Evolutionary conservation across 1,140 invertebrate species (phyloP), one percentile per base, ranked within the genome.

Genomic region (Drosophila chauvacae): DNA sequence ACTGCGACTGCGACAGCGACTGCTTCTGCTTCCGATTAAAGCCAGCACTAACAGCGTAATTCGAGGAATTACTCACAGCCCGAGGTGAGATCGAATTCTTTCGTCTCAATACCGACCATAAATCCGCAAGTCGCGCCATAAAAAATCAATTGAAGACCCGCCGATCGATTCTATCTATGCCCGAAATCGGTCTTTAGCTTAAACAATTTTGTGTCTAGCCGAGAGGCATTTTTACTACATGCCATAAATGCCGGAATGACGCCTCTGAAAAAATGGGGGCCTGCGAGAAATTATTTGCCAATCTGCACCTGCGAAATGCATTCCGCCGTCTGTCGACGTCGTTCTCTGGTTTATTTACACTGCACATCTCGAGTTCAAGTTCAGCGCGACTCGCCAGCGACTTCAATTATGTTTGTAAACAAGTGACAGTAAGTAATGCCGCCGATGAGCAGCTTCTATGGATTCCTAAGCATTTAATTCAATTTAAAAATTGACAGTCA

Each of bases 221-320:
- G 69, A 58, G 53, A 69, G 70, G 50, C 53, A 73, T 74, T 81
- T 69, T 58, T 50, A 51, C 78, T 39, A 63, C 75, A 79, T 63
- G 70, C 82, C 79, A 76, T 82, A 87, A 82, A 86, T 87, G 82
- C 72, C 53, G 23, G 41, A 26, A 60, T 47, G 68, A 51, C 55
- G 70, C 55, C 69, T 59, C 41, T 33, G 59, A 20, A n/a, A 13
- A 23, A 42, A 10, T 1, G 59, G 47, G 41, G 63, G 16, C 9
- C 45, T 16, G 82, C 74, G 51, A 56, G 69, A 81, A 85, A 85
- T 87, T 85, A 82, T 86, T 87, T 70, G 69, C 79, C 79, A 87
- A 72, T 86, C 71, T 88, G 85, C 85, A 88, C 80, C 84, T 87
- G 83, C 83, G 30, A 64, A 66, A 80, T 74, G 61, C 78, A 59